Evolutionary conservation across 2,888 invertebrate species (phyloP), one percentile per base, ranked within the genome.

Genomic region (Cerastoderma edule): DNA sequence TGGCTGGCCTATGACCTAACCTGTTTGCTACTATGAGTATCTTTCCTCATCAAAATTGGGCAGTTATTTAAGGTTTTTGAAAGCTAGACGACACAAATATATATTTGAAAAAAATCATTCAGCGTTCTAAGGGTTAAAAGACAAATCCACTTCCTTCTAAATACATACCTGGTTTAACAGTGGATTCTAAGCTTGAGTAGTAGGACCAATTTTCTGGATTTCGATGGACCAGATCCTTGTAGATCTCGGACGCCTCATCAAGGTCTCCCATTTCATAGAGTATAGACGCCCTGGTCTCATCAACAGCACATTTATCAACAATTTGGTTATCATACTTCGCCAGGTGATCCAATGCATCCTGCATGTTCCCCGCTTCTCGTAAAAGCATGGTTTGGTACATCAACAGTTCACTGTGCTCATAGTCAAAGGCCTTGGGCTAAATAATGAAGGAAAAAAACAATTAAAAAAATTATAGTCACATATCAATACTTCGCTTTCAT

Each of bases 151-250:
- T n/a, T n/a, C n/a, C n/a, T n/a, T n/a, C n/a, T n/a, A n/a, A n/a
- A n/a, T 48, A 46, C 64, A 78, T 86, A 88, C 94, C 94, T 78
- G 97, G 94, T 92, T 96, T 95, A 90, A 96, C 95, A 60, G 99
- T 97, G 92, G 96, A 95, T 92, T 98, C 96, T 91, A 98, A 94
- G 93, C 96, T 96, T 86, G 95, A 94, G 93, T 99, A 99, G 93
- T 99, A 99, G 89, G 95, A 94, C 85, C 96, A 96, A 93, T 99
- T 99, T 93, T 99, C 99, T 13, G 98, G 98, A 94, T 99, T 99
- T 86, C 99, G 95, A 86, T 95, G 95, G 83, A 99, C 94, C 84
- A 99, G 94, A 33, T 89, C 96, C 88, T 95, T 95, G 92, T 96
- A 99, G 69, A 98, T 95, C 71, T 95, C 94, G 87, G 95, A 96